These are phyloP conservation scores for Papilio demoleus DNA, from an alignment of 2,888 invertebrate genomes.

Conservation along the genomic window DNA sequence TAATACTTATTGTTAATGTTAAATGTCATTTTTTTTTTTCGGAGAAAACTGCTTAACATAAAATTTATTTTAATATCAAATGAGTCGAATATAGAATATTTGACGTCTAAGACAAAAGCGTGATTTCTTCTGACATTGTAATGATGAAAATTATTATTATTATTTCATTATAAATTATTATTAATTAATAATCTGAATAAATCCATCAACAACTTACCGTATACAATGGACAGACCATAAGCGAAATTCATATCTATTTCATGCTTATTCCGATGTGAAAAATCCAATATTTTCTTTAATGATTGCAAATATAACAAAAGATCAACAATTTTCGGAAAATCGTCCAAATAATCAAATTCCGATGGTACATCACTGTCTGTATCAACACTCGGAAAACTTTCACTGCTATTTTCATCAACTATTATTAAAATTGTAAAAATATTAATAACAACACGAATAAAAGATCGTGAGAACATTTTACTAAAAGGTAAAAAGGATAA, in stretches of 20 bases:
- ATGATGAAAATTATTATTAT: not conserved
- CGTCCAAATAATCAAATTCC: conserved; percentile 34
- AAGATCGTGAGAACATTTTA: conserved; percentile 27
- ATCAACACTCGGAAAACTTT: conserved; percentile 9
- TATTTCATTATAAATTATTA: too few relatives aligned
- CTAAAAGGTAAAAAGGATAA: not conserved
- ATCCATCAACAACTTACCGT: conserved; percentile 53
- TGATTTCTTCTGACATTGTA: not conserved
- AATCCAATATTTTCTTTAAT: conserved; percentile 53
- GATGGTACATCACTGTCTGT: conserved; percentile 7
- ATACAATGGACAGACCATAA: conserved; percentile 62
- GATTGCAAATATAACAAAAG: conserved; percentile 52
- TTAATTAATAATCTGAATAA: not conserved
- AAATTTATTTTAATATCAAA: too few relatives aligned
- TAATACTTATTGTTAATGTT: too few relatives aligned
- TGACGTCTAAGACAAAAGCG: not conserved
- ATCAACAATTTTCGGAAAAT: conserved; percentile 53
- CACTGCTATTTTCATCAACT: conserved; percentile 18
- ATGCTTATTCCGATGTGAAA: conserved; percentile 49
- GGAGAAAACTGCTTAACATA: too few relatives aligned
- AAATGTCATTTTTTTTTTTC: too few relatives aligned
- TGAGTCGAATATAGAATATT: too few relatives aligned
- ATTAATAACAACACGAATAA: conserved; percentile 20
- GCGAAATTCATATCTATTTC: conserved; percentile 57
- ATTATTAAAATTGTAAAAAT: conserved; percentile 23